Conservation (phyloP, 2,113 vertebrate genomes). For the Dinomys branickii region DNA sequence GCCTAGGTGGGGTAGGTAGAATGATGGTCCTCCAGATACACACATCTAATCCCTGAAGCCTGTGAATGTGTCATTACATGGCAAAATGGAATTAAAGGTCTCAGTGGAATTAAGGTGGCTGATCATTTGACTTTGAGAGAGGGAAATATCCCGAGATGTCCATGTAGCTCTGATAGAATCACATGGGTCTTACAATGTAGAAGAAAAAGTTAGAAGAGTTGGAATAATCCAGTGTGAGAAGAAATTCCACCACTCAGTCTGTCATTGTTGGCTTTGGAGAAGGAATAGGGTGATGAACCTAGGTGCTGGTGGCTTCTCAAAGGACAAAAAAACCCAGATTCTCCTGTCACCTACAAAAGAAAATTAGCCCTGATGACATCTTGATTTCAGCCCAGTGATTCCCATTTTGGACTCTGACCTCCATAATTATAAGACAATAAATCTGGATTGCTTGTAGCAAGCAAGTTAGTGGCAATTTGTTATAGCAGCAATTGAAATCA, state of each 20-base stretch:
- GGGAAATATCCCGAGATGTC: not conserved
- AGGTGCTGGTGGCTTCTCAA: not conserved
- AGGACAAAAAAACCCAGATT: not conserved
- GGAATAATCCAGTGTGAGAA: accelerated
- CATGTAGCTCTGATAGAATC: not conserved
- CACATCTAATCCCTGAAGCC: too few relatives aligned
- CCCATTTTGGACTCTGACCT: not conserved
- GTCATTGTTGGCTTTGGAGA: not conserved
- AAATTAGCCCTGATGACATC: not conserved
- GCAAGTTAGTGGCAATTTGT: not conserved
- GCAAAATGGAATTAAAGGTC: not conserved
- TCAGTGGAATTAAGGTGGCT: not conserved
- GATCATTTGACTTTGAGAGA: not conserved
- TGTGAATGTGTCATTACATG: not conserved
- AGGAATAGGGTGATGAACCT: accelerated
- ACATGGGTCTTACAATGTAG: not conserved
- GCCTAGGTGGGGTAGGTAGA: not conserved
- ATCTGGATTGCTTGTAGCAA: not conserved
- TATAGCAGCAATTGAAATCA: not conserved
- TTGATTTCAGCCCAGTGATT: not conserved
- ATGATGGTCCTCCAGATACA: not conserved
- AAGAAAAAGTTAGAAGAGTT: not conserved
- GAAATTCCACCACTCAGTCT: not conserved
- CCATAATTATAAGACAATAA: not conserved
- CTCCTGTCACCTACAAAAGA: not conserved